Base-by-base conservation (phyloP, 2,113 vertebrate species). In the Cnemophilus loriae region DNA sequence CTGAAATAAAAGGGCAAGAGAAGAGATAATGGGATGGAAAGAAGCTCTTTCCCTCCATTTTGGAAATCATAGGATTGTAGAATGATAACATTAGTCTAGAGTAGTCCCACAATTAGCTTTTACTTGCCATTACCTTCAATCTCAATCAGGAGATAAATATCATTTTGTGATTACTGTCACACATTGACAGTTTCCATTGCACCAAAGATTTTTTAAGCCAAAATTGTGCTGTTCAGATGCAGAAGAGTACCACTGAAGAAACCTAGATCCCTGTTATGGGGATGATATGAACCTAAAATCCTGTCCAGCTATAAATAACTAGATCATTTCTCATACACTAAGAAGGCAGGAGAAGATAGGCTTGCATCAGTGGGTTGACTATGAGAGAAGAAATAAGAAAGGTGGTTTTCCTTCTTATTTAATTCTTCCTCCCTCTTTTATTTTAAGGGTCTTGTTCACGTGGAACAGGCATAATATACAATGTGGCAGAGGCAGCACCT, bases 401-500 rank as follows among this genome's bases (percentile, higher is more conserved):
- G 3, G 0, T 17, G 7, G 0, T 24, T 93, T 61, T 15, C 7
- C 5, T 68, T 49, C 24, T 63, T 57, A 28, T 69, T 32, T 59
- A 56, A 7, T 71, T 83, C 11, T 81, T 10, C 9, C 11, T 87
- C 13, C 4, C 8, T 50, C 15, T 23, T 75, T 67, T 55, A 46
- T 67, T 84, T 82, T 28, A 76, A 61, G 20, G 4, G 2, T 56
- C 16, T 47, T 80, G 11, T 44, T 56, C 68, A 42, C 12, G 12
- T 24, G 18, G 27, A 30, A 13, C 30, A 33, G 30, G 17, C n/a
- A n/a, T 56, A 68, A 35, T 41, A 20, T 8, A 42, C 3, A 68
- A 24, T 0, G 1, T 37, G 24, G 9, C 2, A 8, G 22, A 69
- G 21, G 52, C 16, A 81, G 19, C 10, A 52, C 5, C 32, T 74